Evolutionary conservation across 1,140 invertebrate species (phyloP).

Genomic region (Calosoma granatense): DNA sequence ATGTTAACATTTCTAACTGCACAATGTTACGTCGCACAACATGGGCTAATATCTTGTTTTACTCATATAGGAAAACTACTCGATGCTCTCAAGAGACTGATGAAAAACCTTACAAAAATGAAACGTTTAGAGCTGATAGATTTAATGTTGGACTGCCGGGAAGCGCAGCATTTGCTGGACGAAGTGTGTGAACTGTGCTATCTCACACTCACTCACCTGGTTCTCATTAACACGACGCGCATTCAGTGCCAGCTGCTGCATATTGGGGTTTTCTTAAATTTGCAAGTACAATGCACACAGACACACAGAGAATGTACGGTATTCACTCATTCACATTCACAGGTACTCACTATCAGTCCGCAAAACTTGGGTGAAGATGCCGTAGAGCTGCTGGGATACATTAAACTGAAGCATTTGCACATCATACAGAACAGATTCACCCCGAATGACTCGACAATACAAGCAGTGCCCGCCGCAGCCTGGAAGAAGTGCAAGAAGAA

Average conservation of each 20-base stretch:
- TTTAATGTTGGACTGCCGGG: constrained; percentile 60
- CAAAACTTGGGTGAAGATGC: constrained; percentile 74
- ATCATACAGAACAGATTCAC: constrained; percentile 70
- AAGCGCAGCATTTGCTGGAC: constrained; percentile 62
- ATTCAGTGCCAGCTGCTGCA: constrained; percentile 64
- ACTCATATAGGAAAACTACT: constrained; percentile 54
- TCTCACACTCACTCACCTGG: constrained; percentile 50
- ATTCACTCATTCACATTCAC: constrained; percentile 29
- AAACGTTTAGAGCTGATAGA: constrained; percentile 61
- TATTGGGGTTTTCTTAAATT: constrained; percentile 65
- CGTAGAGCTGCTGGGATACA: constrained; percentile 55
- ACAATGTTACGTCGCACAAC: background rate
- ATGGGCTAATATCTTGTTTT: too few species aligned
- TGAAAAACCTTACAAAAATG: constrained; percentile 56
- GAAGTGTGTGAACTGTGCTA: constrained; percentile 58
- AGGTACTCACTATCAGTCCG: constrained; percentile 63
- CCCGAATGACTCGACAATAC: constrained; percentile 40
- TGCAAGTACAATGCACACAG: constrained; percentile 47
- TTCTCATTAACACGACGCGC: constrained; percentile 67
- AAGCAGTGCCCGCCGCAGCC: constrained; percentile 31
- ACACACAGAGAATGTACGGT: background rate
- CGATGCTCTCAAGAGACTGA: constrained; percentile 56
- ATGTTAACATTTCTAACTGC: too few species aligned
- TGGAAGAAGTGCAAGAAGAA: constrained; percentile 44
- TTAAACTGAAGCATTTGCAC: constrained; percentile 57